A percentile compares a stretch with the other conserved stretches of the same genome.
Conservation (phyloP, 2,797 vertebrate genomes). For the Odontamblyopus rebecca region DNA sequence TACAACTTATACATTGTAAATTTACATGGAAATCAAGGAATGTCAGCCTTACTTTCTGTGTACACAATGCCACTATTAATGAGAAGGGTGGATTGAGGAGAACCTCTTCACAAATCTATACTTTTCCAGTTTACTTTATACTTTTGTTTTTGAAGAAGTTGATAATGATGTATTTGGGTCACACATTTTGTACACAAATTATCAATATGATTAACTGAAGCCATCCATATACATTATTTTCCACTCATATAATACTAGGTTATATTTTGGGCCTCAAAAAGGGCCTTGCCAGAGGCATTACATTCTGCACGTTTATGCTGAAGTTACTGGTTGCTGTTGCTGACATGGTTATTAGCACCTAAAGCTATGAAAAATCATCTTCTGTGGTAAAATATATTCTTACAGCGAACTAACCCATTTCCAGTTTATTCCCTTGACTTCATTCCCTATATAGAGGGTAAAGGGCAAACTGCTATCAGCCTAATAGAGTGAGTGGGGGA, state of each 20-base stretch:
- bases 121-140: too few species aligned
- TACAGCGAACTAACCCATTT: conserved; percentile 16
- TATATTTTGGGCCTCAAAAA: not conserved
- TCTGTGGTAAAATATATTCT: conserved; percentile 14
- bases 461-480: conserved; percentile 60
- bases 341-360: conserved; percentile 5
- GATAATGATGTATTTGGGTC: too few species aligned
- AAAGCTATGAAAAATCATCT: conserved; percentile 1
- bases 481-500: conserved; percentile 58
- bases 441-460: conserved; percentile 45
- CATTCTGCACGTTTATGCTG: not conserved
- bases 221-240: not conserved
- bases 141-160: too few species aligned
- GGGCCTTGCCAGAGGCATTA: not conserved
- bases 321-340: not conserved
- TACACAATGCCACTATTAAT: too few species aligned
- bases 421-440: conserved; percentile 54
- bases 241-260: not conserved
- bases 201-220: not conserved
- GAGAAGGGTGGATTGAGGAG: too few species aligned
- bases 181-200: not conserved
- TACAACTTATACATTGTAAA: too few species aligned
- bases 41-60: too few species aligned
- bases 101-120: too few species aligned
- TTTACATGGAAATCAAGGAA: too few species aligned